phyloP scores from a whole-genome alignment of 2,888 invertebrate genomes.

The Drosophila prostipennis region DNA sequence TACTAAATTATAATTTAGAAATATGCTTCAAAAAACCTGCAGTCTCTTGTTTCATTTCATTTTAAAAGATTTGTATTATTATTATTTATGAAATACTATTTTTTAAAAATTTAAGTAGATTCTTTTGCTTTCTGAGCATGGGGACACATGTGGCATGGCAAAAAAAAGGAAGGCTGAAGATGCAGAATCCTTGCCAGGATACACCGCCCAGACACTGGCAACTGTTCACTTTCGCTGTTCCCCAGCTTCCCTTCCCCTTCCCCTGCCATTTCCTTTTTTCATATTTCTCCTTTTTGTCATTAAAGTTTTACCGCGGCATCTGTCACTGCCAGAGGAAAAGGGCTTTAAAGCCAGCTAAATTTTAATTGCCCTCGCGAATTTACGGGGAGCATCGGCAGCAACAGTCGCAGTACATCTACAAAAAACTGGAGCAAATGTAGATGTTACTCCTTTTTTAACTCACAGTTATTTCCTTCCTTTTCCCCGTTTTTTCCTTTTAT shows the following conservation, averaged over 20 bases:
- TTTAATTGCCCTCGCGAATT: constrained; percentile 67
- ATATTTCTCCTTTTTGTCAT: constrained; percentile 55
- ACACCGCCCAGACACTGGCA: constrained; percentile 50
- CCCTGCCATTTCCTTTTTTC: constrained; percentile 28
- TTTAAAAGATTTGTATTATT: no score
- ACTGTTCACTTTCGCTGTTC: constrained; percentile 72
- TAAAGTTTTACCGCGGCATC: constrained; percentile 76
- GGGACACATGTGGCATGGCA: constrained; percentile 41
- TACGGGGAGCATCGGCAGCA: constrained; percentile 23
- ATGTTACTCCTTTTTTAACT: constrained; percentile 48
- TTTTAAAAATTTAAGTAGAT: not conserved
- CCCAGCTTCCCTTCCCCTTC: constrained; percentile 3
- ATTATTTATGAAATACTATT: not conserved
- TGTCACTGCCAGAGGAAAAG: constrained; percentile 58
- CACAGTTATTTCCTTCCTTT: constrained; percentile 16
- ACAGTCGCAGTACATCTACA: constrained; percentile 16
- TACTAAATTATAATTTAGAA: no score
- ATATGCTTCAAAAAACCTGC: no score
- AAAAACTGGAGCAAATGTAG: constrained; percentile 48
- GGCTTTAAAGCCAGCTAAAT: constrained; percentile 71
- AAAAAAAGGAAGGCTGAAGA: constrained; percentile 52
- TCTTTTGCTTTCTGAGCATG: constrained; percentile 3
- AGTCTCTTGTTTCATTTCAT: no score
- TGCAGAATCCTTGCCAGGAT: constrained; percentile 67
- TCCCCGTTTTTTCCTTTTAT: constrained; percentile 29